Evolutionary conservation across 2,888 invertebrate genomes (phyloP).

Genomic region (Amitus sp.): DNA sequence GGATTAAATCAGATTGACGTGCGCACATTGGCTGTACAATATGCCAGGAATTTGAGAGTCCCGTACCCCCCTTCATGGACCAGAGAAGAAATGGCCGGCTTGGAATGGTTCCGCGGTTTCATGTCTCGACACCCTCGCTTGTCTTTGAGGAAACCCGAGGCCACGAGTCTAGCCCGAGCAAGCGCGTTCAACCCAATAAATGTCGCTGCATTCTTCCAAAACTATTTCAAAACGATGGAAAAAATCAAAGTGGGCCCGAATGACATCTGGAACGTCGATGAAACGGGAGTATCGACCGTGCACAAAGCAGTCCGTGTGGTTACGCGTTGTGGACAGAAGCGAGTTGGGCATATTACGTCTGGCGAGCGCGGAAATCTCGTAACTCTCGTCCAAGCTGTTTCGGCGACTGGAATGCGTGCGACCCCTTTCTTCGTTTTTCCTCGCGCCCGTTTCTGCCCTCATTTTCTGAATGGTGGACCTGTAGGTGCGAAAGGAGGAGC

Average conservation of each 20-base stretch:
- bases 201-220: conserved; percentile 23
- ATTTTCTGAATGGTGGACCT: conserved; percentile 55
- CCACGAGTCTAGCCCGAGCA: conserved; percentile 19
- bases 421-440: conserved; percentile 54
- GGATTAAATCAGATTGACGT: too few relatives aligned
- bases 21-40: too few relatives aligned
- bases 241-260: conserved; percentile 22
- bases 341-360: conserved; percentile 52
- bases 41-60: background rate
- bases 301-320: conserved; percentile 23
- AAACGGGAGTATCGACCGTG: conserved; percentile 17
- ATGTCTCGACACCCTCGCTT: conserved; percentile 14
- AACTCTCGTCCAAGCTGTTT: conserved; percentile 52
- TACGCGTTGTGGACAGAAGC: conserved; percentile 34
- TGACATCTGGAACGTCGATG: conserved; percentile 29
- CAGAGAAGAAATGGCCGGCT: conserved; percentile 15
- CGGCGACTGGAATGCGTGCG: conserved; percentile 44
- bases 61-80: background rate
- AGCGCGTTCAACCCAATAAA: conserved; percentile 14
- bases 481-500: conserved; percentile 55
- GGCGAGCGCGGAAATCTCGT: conserved; percentile 56
- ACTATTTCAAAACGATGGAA: conserved; percentile 16
- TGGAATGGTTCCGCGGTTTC: conserved; percentile 19
- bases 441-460: conserved; percentile 49
- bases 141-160: conserved; percentile 17